These are phyloP conservation scores for Tyria jacobaeae DNA, from an alignment of 2,888 invertebrate genomes.

Conservation along the genomic window DNA sequence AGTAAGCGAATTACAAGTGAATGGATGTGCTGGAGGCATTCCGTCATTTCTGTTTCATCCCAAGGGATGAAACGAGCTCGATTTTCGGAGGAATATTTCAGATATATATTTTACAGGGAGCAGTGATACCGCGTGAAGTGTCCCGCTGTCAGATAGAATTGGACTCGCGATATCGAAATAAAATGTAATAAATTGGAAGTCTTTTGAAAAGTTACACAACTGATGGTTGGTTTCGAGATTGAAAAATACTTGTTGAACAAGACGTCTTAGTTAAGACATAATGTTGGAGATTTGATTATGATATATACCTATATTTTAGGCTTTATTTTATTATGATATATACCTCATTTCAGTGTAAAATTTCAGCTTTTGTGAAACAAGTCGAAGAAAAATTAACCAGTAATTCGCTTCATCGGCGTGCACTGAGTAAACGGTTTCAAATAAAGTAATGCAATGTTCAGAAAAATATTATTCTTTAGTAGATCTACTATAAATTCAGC, in stretches of 20 bases:
- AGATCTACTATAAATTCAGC: too few species aligned
- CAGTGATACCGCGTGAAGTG: conserved; percentile 6
- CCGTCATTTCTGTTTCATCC: conserved; percentile 14
- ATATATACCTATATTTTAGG: too few species aligned
- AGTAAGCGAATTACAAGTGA: conserved; percentile 7
- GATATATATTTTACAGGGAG: conserved; percentile 15
- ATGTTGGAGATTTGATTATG: not conserved
- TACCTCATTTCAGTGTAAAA: too few species aligned
- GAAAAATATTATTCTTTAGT: too few species aligned
- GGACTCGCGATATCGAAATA: conserved; percentile 2
- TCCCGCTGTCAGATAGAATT: not conserved
- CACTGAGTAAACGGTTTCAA: too few species aligned
- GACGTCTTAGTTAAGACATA: not conserved
- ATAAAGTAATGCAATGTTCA: too few species aligned
- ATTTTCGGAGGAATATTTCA: conserved; percentile 8
- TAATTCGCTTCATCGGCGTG: too few species aligned
- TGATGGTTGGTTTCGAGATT: not conserved
- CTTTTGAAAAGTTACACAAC: not conserved
- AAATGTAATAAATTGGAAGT: not conserved
- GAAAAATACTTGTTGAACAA: not conserved
- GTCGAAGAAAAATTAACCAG: too few species aligned
- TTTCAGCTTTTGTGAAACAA: too few species aligned
- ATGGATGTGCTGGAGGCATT: conserved; percentile 3
- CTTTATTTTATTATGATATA: too few species aligned
- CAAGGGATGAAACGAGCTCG: conserved; percentile 13